These are phyloP conservation scores for Leuciscus idus DNA, from an alignment of 2,113 vertebrate species.

Conservation along the genomic window DNA sequence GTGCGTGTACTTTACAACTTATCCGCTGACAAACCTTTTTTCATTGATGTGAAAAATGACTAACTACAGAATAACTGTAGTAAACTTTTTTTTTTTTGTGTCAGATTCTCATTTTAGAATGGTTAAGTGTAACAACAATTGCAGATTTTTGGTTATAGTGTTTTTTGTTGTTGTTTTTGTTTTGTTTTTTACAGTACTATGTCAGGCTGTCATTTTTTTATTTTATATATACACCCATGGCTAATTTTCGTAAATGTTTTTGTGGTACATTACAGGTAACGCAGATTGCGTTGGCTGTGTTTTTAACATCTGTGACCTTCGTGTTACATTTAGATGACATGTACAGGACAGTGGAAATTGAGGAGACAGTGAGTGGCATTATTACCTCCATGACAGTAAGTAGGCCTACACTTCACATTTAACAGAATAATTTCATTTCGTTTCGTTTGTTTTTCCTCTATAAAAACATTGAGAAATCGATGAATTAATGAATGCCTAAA, in stretches of 20 bases:
- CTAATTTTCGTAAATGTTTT: not conserved
- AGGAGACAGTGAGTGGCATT: no score
- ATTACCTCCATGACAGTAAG: slow-evolving; percentile 60
- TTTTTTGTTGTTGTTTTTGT: not conserved
- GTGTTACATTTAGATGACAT: no score
- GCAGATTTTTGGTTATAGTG: no score
- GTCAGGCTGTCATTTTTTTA: not conserved
- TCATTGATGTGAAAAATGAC: not conserved
- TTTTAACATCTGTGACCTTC: slow-evolving; percentile 7
- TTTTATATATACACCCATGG: not conserved
- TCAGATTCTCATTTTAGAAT: no score
- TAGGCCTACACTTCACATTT: not conserved
- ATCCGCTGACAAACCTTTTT: no score
- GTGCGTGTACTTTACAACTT: slow-evolving; percentile 48
- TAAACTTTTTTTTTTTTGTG: no score
- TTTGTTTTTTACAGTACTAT: no score
- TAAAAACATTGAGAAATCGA: no score
- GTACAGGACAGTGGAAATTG: rapidly evolving
- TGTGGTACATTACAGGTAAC: slow-evolving; percentile 63
- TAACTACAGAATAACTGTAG: no score
- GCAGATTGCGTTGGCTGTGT: slow-evolving; percentile 69
- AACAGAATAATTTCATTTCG: no score
- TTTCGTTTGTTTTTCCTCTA: no score
- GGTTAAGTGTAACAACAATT: not conserved
- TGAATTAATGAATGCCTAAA: no score